Evolutionary conservation across 2,113 vertebrate species (phyloP).

Genomic region (Vireo altiloquus): DNA sequence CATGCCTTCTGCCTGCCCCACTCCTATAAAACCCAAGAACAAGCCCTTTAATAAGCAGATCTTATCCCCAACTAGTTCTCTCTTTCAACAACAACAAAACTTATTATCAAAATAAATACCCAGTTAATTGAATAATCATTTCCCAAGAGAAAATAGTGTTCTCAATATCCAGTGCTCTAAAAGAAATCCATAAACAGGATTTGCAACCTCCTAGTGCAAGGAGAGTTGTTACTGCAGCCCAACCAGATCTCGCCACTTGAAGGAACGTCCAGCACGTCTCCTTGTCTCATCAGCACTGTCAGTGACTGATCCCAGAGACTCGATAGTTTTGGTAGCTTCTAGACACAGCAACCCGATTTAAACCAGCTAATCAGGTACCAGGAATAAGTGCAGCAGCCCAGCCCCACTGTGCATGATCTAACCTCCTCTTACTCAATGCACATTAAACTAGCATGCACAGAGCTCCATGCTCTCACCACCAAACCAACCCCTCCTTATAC

Average conservation of each 20-base stretch:
- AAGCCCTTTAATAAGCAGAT: not conserved
- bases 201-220: not conserved
- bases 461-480: not conserved
- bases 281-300: not conserved
- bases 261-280: not conserved
- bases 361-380: not conserved
- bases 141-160: not conserved
- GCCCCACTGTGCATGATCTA: not conserved
- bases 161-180: not conserved
- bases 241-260: not conserved
- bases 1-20: not conserved
- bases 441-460: not conserved
- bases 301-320: not conserved
- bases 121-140: not conserved
- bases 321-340: not conserved
- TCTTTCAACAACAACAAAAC: not conserved
- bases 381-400: not conserved
- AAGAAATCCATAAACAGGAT: not conserved
- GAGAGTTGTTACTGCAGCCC: not conserved
- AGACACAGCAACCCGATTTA: not conserved
- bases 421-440: not conserved
- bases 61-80: not conserved
- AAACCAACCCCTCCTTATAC: not conserved
- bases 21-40: not conserved
- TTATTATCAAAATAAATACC: constrained; percentile 8